Evolutionary conservation across 2,113 vertebrate genomes (phyloP).

Genomic region (Grammomys surdaster): DNA sequence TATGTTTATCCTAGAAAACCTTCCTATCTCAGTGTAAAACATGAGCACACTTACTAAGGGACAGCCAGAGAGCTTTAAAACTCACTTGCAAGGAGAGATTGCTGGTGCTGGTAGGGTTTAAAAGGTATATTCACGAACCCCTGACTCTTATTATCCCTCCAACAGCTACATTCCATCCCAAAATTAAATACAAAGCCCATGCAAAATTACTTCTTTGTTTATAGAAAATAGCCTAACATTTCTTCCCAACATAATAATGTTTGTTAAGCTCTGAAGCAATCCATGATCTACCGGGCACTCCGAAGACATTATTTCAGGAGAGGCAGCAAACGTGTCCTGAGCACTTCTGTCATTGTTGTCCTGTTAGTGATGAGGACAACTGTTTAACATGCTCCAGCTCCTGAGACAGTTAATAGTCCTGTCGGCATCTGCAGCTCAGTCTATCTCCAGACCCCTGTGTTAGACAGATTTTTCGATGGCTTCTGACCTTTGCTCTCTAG

Average conservation of each 20-base stretch:
- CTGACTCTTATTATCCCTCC: not conserved
- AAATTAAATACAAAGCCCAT: not conserved
- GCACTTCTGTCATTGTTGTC: not conserved
- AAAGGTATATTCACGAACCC: not conserved
- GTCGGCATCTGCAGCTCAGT: not conserved
- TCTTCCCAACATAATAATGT: not conserved
- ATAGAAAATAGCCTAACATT: not conserved
- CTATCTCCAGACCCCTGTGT: not conserved
- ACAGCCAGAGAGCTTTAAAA: not conserved
- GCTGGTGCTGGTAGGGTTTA: too few relatives aligned
- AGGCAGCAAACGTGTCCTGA: not conserved
- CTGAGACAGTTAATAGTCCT: not conserved
- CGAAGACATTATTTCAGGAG: not conserved
- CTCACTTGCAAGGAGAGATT: not conserved
- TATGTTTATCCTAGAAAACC: not conserved
- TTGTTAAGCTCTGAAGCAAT: not conserved
- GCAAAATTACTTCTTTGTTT: not conserved
- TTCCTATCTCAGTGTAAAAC: not conserved
- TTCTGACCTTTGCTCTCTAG: slow-evolving; percentile 9
- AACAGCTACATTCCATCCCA: not conserved
- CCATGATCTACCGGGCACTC: not conserved
- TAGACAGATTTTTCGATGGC: not conserved
- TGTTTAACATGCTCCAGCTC: not conserved
- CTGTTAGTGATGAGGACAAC: not conserved
- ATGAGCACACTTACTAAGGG: not conserved